Conservation (phyloP, 2,888 invertebrate genomes). For the Leptinotarsa rubiginosa region DNA sequence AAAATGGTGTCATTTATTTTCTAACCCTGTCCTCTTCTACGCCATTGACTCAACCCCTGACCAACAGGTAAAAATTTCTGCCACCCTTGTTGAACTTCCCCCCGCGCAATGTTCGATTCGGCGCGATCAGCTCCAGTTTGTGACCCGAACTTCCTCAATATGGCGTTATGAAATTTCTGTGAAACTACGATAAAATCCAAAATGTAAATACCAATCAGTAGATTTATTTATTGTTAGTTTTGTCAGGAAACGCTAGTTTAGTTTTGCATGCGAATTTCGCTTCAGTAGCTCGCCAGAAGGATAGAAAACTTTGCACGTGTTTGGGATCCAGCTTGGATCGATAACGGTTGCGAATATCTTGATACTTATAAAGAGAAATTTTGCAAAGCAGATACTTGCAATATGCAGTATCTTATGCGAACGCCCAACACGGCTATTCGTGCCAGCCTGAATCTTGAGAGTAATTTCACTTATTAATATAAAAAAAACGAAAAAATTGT, state of each 20-base stretch:
- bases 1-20: neutral
- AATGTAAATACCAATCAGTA: constrained; percentile 32
- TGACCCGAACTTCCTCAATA: constrained; percentile 37
- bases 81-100: constrained; percentile 26
- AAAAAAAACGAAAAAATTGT: neutral
- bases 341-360: constrained; percentile 26
- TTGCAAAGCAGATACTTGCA: neutral
- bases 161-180: constrained; percentile 36
- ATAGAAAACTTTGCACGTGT: constrained; percentile 27
- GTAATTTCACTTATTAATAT: neutral
- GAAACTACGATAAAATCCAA: constrained; percentile 22
- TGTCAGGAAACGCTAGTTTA: constrained; percentile 13
- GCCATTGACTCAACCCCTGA: neutral
- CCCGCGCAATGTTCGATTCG: constrained; percentile 26
- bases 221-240: neutral
- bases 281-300: constrained; percentile 15
- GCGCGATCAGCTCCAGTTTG: constrained; percentile 31
- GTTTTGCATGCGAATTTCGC: constrained; percentile 27
- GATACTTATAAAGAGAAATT: neutral
- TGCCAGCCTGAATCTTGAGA: neutral
- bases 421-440: neutral
- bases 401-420: neutral
- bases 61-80: constrained; percentile 33
- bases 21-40: neutral
- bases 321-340: constrained; percentile 26